Evolutionary conservation across 2,888 invertebrate genomes (phyloP), one percentile per base, ranked within the genome.

Genomic region (Pollenia labialis): DNA sequence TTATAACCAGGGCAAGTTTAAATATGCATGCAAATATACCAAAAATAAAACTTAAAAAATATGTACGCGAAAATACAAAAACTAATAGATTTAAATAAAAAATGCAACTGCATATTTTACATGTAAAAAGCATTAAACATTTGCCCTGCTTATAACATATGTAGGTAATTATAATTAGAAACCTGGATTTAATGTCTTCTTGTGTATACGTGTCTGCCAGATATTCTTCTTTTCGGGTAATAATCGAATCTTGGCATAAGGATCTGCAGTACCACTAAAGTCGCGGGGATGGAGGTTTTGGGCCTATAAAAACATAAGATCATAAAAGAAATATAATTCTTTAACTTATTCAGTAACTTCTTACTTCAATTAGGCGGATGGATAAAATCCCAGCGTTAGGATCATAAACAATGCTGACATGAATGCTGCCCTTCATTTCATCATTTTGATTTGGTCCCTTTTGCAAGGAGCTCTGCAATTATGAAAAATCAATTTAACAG

Each of bases 171-270:
- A 32, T 32, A 0, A n/a, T 54, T 11, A 71, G 72, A 1, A 52
- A 95, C 95, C 94, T 88, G 96, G 96, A 92, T 95, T 95, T 69
- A 95, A 92, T 8, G 95, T 96, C 90, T 95, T 95, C 91, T 95
- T 95, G 90, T 95, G 95, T 85, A 95, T 95, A 90, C 94, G 93
- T 2, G 95, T 95, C 91, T 95, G 95, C 94, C 95, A 95, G 79
- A 95, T 94, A 90, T 95, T 95, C 87, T 94, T 95, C 88, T 94
- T 94, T 89, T 95, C 95, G 1, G 95, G 95, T 32, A 95, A 90
- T 16, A 96, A 91, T 18, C 95, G 94, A 64, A 96, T 94, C 91
- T 95, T 95, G 48, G 95, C 95, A 90, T 96, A 96, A 0, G 96
- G 96, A 93, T 96, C 95, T 14, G 95, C 95, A 0, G 94, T 95